Base-by-base conservation (phyloP, 2,113 vertebrate genomes). In the Erpornis zantholeuca region DNA sequence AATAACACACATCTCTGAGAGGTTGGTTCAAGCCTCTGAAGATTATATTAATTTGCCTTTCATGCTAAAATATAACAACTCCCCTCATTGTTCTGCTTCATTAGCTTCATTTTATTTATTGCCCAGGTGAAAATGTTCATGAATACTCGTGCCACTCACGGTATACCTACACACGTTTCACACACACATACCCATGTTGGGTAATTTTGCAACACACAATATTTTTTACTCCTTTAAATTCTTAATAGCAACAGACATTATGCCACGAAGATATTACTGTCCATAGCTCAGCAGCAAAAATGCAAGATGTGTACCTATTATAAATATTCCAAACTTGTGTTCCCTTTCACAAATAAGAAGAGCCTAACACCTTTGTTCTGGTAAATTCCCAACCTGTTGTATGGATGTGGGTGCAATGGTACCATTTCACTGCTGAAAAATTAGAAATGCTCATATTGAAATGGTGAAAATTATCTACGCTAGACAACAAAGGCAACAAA, bases 361-460 rank as follows among this genome's bases (percentile, higher is more conserved):
- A 4, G 9, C 4, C 1, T 9, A 65, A 60, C 20, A 61, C 6
- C 15, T 79, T 64, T 65, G 23, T 31, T 83, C 25, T 50, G 4
- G 12, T 79, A 61, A 80, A 65, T 72, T 80, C 25, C 25, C 59
- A 82, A 24, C 4, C 25, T 53, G 14, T 7, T 33, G 7, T 29
- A 29, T 4, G 40, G 25, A 25, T 9, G 15, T 15, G 15, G 18
- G 6, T 69, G 68, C 4, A 70, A 10, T 28, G 2, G 0, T 42
- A 59, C 29, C 22, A 29, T 40, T 78, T 68, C 54, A 60, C 40
- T 84, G 16, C 4, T 64, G 31, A 87, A 90, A 85, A 89, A 33
- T 57, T 27, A 84, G 23, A 82, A 89, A 44, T 19, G 8, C 11
- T 90, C 3, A 8, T 42, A 52, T 28, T 63, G 29, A 72, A 79